A percentile compares a stretch with the other conserved stretches of the same genome.
Evolutionary conservation across 2,888 invertebrate genomes (phyloP).

Genomic region (Meiosimyza platycephala): DNA sequence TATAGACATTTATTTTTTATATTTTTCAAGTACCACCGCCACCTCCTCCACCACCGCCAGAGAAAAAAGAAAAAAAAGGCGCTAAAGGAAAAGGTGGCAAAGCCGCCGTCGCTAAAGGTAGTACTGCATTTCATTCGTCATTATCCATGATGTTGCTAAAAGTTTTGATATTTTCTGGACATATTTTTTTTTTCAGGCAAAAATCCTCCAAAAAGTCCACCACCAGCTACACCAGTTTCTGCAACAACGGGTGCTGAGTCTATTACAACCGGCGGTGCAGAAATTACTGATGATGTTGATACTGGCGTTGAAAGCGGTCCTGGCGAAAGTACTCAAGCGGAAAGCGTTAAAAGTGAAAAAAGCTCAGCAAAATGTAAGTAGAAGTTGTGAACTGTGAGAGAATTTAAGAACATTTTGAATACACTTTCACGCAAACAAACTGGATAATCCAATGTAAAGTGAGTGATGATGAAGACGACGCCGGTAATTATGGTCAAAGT

Average conservation of each 20-base stretch:
- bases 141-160: too few species aligned
- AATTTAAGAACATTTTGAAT: neutral
- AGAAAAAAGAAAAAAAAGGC: slow-evolving; percentile 61
- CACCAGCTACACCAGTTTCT: neutral
- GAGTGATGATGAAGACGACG: slow-evolving; percentile 64
- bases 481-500: slow-evolving; percentile 56
- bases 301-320: slow-evolving; percentile 50
- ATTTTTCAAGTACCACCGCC: slow-evolving; percentile 59
- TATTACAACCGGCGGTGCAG: slow-evolving; percentile 37
- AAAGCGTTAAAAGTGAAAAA: slow-evolving; percentile 54
- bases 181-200: too few species aligned
- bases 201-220: too few species aligned
- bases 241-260: slow-evolving; percentile 29
- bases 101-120: neutral
- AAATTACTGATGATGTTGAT: slow-evolving; percentile 32
- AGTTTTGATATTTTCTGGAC: too few species aligned
- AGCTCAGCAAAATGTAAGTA: neutral
- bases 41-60: slow-evolving; percentile 62
- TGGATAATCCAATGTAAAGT: slow-evolving; percentile 46
- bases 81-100: slow-evolving; percentile 43
- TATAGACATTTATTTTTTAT: neutral
- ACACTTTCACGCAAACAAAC: neutral
- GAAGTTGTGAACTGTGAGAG: slow-evolving; percentile 14
- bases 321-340: slow-evolving; percentile 52
- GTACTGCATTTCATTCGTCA: slow-evolving; percentile 14